Evolutionary conservation across 1,140 invertebrate species (phyloP).

Genomic region (Mya arenaria): DNA sequence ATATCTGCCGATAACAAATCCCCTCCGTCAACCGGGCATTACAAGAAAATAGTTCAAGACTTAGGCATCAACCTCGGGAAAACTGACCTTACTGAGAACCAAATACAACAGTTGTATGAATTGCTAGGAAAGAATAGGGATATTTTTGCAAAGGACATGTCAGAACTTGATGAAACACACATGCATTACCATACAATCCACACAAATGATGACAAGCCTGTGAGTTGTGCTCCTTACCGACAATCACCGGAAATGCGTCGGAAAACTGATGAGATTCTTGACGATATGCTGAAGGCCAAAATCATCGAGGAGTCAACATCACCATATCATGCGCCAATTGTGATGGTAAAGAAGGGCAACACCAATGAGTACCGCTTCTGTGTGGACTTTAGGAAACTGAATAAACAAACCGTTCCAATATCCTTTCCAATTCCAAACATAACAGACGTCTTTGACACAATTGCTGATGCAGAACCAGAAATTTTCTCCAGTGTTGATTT

Average conservation of each 20-base stretch:
- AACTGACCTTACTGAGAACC: too few relatives aligned
- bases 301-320: too few relatives aligned
- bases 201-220: slow-evolving; percentile 43
- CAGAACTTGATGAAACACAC: slow-evolving; percentile 44
- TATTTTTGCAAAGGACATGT: slow-evolving; percentile 55
- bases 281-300: too few relatives aligned
- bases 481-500: slow-evolving; percentile 52
- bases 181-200: slow-evolving; percentile 44
- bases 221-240: slow-evolving; percentile 45
- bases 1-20: too few relatives aligned
- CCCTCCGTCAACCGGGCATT: too few relatives aligned
- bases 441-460: slow-evolving; percentile 58
- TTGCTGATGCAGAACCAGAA: slow-evolving; percentile 52
- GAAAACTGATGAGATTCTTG: slow-evolving; percentile 8
- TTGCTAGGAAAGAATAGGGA: slow-evolving; percentile 31
- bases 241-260: slow-evolving; percentile 12
- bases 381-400: slow-evolving; percentile 62
- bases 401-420: slow-evolving; percentile 39
- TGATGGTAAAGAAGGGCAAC: too few relatives aligned
- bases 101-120: too few relatives aligned
- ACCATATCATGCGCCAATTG: too few relatives aligned
- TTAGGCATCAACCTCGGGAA: too few relatives aligned
- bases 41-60: too few relatives aligned
- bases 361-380: too few relatives aligned
- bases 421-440: slow-evolving; percentile 51